Evolutionary conservation across 2,888 invertebrate species (phyloP), one percentile per base, ranked within the genome.

Genomic region (Alloplasta piceator): DNA sequence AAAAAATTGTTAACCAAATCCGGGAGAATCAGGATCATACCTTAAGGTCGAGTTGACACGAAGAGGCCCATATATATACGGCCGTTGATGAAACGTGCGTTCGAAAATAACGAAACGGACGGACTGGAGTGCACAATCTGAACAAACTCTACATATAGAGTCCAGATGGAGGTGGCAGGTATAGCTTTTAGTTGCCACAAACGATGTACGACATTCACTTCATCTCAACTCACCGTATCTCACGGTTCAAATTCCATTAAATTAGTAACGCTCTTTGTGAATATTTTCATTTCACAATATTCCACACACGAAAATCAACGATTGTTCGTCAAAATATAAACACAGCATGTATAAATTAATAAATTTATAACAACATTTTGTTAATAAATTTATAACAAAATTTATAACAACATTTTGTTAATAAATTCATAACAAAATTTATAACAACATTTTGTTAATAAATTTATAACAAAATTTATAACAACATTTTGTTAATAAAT

Each of bases 91-190:
- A 56, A 80, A 55, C 58, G 71, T 66, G 60, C 39, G 60, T 66
- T 73, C 52, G 74, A 70, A 60, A 67, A 36, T 41, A 52, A 46
- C 48, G 36, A 16, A 26, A 60, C 61, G 66, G 55, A 63, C 67
- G 66, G 43, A 71, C 46, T 64, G 66, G 56, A 75, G 77, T 64
- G 50, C 61, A 68, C 48, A 72, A 56, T 67, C 60, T 82, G 71
- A 56, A 75, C 61, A 52, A 46, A 68, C 43, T n/a, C 60, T 60
- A 16, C 14, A 58, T 64, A 64, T 48, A 26, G 26, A 41, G 75
- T 75, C 78, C 79, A 88, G 89, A 88, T 87, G 90, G 87, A 87
- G 90, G 86, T 85, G 85, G 88, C 90, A 90, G 89, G 89, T 90
- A 67, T 67, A 89, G 87, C 85, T 87, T 87, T 89, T 89, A 86